Percentiles rank a stretch among this genome's conserved stretches.
phyloP scores from a whole-genome alignment of 2,888 invertebrate species.

The Amphipoea oculea region DNA sequence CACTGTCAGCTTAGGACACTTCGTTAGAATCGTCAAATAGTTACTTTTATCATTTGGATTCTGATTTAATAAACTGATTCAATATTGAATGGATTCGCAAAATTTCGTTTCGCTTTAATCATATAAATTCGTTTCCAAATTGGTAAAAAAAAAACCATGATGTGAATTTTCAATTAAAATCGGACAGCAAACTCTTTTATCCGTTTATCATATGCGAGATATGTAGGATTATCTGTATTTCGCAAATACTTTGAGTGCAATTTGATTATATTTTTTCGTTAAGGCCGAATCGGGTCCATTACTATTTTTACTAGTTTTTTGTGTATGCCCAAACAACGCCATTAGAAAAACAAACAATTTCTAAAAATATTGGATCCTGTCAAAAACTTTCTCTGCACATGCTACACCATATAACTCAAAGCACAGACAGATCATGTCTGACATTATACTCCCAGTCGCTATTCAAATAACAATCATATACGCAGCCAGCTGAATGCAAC shows the following conservation, averaged over 20 bases:
- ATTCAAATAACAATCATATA: conserved; percentile 62
- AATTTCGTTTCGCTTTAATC: conserved; percentile 40
- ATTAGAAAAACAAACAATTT: not conserved
- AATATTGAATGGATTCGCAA: conserved; percentile 47
- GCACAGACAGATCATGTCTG: conserved; percentile 20
- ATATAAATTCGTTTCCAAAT: conserved; percentile 43
- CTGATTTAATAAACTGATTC: conserved; percentile 45
- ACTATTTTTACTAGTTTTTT: not conserved
- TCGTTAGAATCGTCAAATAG: conserved; percentile 62
- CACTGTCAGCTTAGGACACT: conserved; percentile 31
- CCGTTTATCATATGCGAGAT: conserved; percentile 34
- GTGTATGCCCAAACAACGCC: not conserved
- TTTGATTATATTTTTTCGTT: not conserved
- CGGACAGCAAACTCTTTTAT: conserved; percentile 30
- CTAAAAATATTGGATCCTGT: not conserved
- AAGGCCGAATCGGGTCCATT: not conserved
- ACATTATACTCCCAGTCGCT: conserved; percentile 43
- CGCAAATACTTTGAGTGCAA: conserved; percentile 1
- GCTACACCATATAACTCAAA: conserved; percentile 33
- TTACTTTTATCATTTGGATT: conserved; percentile 57
- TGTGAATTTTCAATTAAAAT: conserved; percentile 54
- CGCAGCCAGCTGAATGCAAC: conserved; percentile 53
- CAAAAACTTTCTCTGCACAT: conserved; percentile 9
- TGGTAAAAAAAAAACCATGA: conserved; percentile 38
- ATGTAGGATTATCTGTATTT: conserved; percentile 42